Evolutionary conservation across 1,140 invertebrate genomes (phyloP).

Genomic region (Nomia melanderi): DNA sequence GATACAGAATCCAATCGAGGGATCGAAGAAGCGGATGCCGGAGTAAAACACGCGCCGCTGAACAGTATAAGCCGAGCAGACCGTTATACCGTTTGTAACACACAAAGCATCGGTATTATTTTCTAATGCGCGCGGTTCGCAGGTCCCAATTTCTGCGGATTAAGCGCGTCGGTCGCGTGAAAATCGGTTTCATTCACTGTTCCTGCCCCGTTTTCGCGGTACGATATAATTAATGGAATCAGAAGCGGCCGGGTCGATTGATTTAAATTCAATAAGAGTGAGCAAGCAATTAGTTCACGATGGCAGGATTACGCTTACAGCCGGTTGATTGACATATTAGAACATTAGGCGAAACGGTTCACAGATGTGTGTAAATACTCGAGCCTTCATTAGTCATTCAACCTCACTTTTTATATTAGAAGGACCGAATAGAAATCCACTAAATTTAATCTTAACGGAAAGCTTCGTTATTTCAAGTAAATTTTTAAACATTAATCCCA

Average conservation of each 20-base stretch:
- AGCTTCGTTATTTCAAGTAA: no score
- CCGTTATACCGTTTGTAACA: slow-evolving; percentile 61
- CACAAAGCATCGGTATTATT: slow-evolving; percentile 56
- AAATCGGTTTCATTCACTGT: slow-evolving; percentile 38
- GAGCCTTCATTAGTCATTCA: no score
- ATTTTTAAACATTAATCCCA: no score
- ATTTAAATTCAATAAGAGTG: no score
- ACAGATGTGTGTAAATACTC: no score
- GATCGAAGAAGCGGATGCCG: slow-evolving; percentile 48
- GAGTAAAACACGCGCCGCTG: slow-evolving; percentile 44
- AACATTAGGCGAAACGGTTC: no score
- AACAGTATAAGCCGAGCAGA: slow-evolving; percentile 49
- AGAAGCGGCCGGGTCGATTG: neutral
- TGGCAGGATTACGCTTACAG: no score
- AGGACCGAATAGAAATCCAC: no score
- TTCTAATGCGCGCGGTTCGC: slow-evolving; percentile 35
- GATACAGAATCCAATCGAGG: slow-evolving; percentile 44
- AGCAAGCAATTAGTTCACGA: no score
- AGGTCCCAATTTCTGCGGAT: slow-evolving; percentile 25
- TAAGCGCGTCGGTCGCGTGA: neutral
- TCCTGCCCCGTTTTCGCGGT: slow-evolving; percentile 3
- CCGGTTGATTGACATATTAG: no score
- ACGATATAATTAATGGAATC: neutral
- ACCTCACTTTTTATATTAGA: no score
- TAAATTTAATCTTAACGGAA: no score